Percentiles rank a stretch among this genome's conserved stretches.
These are phyloP conservation scores for Tenthredo livida DNA, from an alignment of 2,888 invertebrate species.

Conservation along the genomic window DNA sequence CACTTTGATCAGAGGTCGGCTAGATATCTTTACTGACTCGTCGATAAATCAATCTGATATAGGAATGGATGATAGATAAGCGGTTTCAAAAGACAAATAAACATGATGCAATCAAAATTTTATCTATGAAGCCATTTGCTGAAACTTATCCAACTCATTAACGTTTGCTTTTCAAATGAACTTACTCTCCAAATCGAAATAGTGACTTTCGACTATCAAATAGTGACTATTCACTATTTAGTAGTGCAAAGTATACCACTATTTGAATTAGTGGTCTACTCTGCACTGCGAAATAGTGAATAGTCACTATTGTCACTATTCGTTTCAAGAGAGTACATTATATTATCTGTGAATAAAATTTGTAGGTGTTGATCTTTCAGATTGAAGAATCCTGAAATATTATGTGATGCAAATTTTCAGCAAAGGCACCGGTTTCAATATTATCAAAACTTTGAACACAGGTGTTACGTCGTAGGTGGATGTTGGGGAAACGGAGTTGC, in stretches of 20 bases:
- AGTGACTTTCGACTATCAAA: too few relatives aligned
- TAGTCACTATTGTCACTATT: too few relatives aligned
- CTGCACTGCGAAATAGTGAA: too few relatives aligned
- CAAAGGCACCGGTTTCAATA: neutral
- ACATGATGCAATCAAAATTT: neutral
- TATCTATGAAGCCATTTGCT: neutral
- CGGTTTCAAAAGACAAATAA: neutral
- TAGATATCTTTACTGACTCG: neutral
- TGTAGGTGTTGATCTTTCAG: neutral
- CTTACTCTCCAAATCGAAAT: too few relatives aligned
- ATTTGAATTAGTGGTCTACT: too few relatives aligned
- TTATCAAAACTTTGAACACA: neutral
- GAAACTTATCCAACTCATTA: neutral
- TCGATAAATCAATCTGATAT: neutral
- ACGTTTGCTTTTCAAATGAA: neutral
- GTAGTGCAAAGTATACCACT: too few relatives aligned
- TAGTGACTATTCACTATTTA: too few relatives aligned
- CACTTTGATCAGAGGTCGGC: neutral
- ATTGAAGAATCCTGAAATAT: neutral
- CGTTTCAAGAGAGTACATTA: too few relatives aligned
- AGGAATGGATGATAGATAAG: neutral
- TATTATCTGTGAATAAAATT: too few relatives aligned
- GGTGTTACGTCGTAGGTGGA: too few relatives aligned
- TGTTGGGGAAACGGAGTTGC: too few relatives aligned
- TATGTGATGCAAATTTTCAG: neutral